A percentile compares a stretch with the other conserved stretches of the same genome.
phyloP scores from a whole-genome alignment of 2,888 invertebrate species.

The Dolomedes plantarius region DNA sequence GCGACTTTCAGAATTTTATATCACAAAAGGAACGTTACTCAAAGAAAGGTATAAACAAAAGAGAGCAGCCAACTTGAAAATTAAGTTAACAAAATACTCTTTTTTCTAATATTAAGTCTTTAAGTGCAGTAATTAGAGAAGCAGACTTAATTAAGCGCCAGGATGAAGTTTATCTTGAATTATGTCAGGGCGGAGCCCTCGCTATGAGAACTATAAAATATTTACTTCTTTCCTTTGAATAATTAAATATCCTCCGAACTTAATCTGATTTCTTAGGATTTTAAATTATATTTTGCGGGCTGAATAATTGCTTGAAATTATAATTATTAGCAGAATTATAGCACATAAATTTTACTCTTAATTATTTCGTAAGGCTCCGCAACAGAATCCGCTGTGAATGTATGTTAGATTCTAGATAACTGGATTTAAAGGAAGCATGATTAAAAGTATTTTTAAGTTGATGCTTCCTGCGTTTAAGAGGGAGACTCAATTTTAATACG shows the following conservation, averaged over 20 bases:
- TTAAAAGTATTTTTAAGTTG: too few relatives aligned
- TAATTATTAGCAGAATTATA: background rate
- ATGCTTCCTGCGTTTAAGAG: too few relatives aligned
- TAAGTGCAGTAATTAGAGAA: constrained; percentile 5
- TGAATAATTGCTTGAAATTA: background rate
- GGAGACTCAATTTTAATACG: too few relatives aligned
- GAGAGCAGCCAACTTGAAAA: background rate
- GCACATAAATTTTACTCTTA: too few relatives aligned
- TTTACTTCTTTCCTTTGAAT: background rate
- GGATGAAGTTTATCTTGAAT: constrained; percentile 4
- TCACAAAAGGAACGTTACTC: background rate
- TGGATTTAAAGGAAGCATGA: too few relatives aligned
- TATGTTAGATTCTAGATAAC: too few relatives aligned
- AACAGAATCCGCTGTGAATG: too few relatives aligned
- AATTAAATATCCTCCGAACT: background rate
- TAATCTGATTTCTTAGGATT: background rate
- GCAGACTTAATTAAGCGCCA: background rate
- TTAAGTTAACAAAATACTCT: background rate
- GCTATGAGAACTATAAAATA: background rate
- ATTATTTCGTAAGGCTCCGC: too few relatives aligned
- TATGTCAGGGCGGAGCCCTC: background rate
- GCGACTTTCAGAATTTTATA: background rate
- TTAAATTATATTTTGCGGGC: background rate
- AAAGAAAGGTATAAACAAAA: background rate
- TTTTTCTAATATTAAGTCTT: background rate